Base-by-base conservation (phyloP, 1,140 invertebrate species). In the Plectrocnemia conspersa region DNA sequence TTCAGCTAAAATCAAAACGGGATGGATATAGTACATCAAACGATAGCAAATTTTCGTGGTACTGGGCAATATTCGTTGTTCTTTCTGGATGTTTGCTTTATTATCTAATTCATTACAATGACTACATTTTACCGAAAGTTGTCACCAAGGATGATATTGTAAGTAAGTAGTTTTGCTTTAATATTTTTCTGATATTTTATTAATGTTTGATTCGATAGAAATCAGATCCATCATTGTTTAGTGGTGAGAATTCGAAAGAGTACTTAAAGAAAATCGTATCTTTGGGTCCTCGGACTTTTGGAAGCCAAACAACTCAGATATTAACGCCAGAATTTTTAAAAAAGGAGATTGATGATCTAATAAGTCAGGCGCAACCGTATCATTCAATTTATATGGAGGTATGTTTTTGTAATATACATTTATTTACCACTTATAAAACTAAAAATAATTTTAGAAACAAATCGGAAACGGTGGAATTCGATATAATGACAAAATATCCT, bases 381-480 rank as follows among this genome's bases (percentile, higher is more conserved):
- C 55, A 57, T 32, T 13, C 27, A 5, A 29, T 57, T 11, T 7
- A 33, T 23, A 52, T 15, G 38, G 55, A 57, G 55, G 55, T 57
- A 33, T 13, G 22, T 22, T n/a, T n/a, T n/a, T n/a, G n/a, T n/a
- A n/a, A n/a, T n/a, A n/a, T n/a, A n/a, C n/a, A n/a, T n/a, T n/a
- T n/a, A n/a, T n/a, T n/a, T n/a, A n/a, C n/a, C n/a, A n/a, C n/a
- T n/a, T n/a, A n/a, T n/a, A n/a, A n/a, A n/a, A n/a, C n/a, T n/a
- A n/a, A n/a, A n/a, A n/a, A n/a, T 6, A 19, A 32, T 45, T 46
- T 52, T 21, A 57, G 55, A 19, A 27, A 21, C 55, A 57, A 52
- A 44, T 33, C 15, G 48, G 48, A 11, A 46, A 40, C 16, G 82
- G 81, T 21, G 67, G 74, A n/a, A 81, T 75, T 65, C 75, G 65